Evolutionary conservation across 2,888 invertebrate genomes (phyloP), one percentile per base, ranked within the genome.

Genomic region (Campoplex capitator): DNA sequence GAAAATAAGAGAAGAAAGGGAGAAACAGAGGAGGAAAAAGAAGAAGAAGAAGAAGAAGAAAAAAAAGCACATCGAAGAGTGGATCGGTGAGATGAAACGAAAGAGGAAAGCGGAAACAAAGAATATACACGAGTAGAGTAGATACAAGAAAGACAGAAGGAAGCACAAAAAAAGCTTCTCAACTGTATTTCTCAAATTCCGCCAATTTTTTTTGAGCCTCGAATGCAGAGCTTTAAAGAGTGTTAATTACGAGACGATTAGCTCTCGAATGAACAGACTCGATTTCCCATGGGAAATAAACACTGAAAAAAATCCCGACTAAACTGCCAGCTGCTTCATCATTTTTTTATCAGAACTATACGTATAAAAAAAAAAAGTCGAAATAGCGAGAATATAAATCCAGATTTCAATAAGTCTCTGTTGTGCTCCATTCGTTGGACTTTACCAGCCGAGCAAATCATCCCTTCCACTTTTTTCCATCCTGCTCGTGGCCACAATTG

Each of bases 1-100:
- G 62, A 76, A 42, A 56, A 54, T 68, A 54, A 28, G 28, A 51
- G 38, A 65, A 67, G 67, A 38, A 51, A 77, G 28, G 38, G 45
- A 56, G 54, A 70, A 28, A 67, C 11, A 54, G 38, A 62, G 62
- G 11, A 3, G 38, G 0, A 1, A 6, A 38, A 6, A 6, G 38
- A 6, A 6, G 38, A 38, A 38, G 16, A 16, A 32, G 32, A 58
- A 42, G 13, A 13, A 28, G 28, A 58, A 62, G 32, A 32, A 62
- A 62, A 62, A 32, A 62, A 62, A 32, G 32, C 16, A 32, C 16
- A 32, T 16, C 32, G 62, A 62, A 32, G 16, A 32, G 32, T 4
- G 28, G 16, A 32, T 32, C 16, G 62, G 32, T 62, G 62, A 62
- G 16, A 67, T 56, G 77, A 65, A 67, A 42, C 45, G 18, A 51